Evolutionary conservation across 2,888 invertebrate species (phyloP), one percentile per base, ranked within the genome.

Genomic region (Lingula anatina): DNA sequence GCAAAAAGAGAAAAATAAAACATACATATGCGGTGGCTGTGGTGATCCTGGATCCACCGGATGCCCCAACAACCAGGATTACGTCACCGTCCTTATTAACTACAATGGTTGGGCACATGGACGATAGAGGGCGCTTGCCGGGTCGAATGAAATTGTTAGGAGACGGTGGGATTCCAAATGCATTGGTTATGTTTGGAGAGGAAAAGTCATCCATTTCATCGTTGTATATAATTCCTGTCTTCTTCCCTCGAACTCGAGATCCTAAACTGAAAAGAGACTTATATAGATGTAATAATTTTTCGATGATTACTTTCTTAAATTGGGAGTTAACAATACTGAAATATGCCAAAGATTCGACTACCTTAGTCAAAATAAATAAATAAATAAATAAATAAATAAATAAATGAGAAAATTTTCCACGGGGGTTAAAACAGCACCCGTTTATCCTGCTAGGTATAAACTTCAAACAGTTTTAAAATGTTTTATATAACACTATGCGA

Each of bases 131-230:
- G 36, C 88, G 82, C 68, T 90, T 89, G 2, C 87, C 86, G 0
- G 93, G 89, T 26, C 77, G 79, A 43, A 95, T 86, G 72, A 85
- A 87, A 79, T 96, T 97, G 1, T 87, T 85, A 0, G 86, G 85
- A 0, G 90, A 89, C 0, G 94, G 87, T 21, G 70, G 67, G 41
- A 78, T 66, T 5, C 78, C 78, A 53, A 72, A 79, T 28, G 47
- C 50, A 47, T 73, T 72, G n/a, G 62, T 64, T 47, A 68, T 67
- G 23, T 71, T 60, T 0, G 88, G 87, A 2, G 86, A 82, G 0
- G 88, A 85, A 76, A 96, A 97, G 72, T 93, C 92, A 64, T 91
- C 89, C 90, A 93, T 92, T 68, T 88, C 87, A 65, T 90, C 86
- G 76, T 92, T 93, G 76, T 91, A 86, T n/a, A 96, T 80, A 23